phyloP scores from a whole-genome alignment of 2,797 vertebrate species.

The Microctenopoma stevenorrisi region DNA sequence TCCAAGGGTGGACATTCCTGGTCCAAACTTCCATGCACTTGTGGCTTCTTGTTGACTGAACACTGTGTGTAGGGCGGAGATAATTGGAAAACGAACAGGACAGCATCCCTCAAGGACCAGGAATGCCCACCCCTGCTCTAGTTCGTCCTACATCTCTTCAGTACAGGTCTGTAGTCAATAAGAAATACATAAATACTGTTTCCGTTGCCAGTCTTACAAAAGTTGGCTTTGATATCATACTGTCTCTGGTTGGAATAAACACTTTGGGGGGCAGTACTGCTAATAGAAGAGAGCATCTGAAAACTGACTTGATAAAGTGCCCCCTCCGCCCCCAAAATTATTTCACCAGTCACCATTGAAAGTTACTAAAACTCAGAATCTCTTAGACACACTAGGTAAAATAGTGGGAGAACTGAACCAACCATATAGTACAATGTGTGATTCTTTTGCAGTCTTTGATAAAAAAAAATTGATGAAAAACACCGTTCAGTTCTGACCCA shows the following conservation, averaged over 20 bases:
- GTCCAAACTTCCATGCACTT: no score
- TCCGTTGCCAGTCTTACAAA: neutral
- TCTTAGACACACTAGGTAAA: neutral
- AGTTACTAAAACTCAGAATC: neutral
- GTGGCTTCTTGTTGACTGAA: no score
- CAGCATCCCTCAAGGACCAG: no score
- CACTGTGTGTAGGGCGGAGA: no score
- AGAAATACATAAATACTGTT: no score
- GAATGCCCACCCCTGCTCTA: no score
- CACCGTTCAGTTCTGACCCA: constrained; percentile 5
- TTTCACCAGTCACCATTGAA: no score
- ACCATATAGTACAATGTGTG: neutral
- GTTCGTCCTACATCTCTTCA: neutral
- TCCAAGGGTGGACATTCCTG: no score
- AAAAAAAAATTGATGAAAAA: constrained; percentile 3
- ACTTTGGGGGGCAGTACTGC: neutral
- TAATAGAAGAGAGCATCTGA: neutral
- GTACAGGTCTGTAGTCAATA: neutral
- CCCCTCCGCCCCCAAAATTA: no score
- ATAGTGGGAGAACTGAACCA: neutral
- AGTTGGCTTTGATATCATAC: neutral
- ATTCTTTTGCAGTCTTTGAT: neutral
- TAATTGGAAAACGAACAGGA: no score
- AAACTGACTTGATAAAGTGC: no score
- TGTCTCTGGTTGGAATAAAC: neutral